Evolutionary conservation across 2,113 vertebrate species (phyloP), one percentile per base, ranked within the genome.

Genomic region (Planiliza haematocheilus): DNA sequence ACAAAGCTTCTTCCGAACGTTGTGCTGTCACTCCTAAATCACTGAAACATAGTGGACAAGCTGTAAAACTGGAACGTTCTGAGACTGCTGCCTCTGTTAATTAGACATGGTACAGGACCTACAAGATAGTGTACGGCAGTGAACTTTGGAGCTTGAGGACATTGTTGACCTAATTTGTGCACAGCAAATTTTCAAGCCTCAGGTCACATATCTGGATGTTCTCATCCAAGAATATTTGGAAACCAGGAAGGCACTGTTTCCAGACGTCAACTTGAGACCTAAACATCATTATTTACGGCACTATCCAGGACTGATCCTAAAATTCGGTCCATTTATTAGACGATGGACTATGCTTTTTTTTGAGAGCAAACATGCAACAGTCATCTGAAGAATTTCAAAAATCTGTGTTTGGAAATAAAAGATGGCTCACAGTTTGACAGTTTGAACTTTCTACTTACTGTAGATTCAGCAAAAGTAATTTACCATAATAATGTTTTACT

Each of bases 11-110:
- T n/a, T n/a, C n/a, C n/a, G n/a, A n/a, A 45, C 80, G 77, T 58
- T 79, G 75, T 73, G 50, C 46, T 34, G 80, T 90, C 58, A 81
- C 18, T 36, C 30, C 72, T 37, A 10, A 76, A 21, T 14, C 38
- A 42, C 10, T 34, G 10, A 74, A 60, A 34, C 77, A 87, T 9
- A 17, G 36, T 38, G 82, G 88, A 20, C 68, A 85, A 2, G 81
- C 79, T 17, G 24, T 85, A 88, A 38, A 88, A 87, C 2, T 85
- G 80, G 82, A 81, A 79, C 18, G 73, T 88, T 10, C 37, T 88
- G 30, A 82, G 80, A 52, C 34, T 81, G 36, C 16, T 84, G 5
- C 77, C 69, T 67, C 30, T 89, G 0, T 52, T 86, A 56, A 74
- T 81, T 53, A 37, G 70, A 86, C 70, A 60, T 24, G 55, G 55